Base-by-base conservation (phyloP, 1,140 invertebrate genomes). In the Drosophila nikananu region DNA sequence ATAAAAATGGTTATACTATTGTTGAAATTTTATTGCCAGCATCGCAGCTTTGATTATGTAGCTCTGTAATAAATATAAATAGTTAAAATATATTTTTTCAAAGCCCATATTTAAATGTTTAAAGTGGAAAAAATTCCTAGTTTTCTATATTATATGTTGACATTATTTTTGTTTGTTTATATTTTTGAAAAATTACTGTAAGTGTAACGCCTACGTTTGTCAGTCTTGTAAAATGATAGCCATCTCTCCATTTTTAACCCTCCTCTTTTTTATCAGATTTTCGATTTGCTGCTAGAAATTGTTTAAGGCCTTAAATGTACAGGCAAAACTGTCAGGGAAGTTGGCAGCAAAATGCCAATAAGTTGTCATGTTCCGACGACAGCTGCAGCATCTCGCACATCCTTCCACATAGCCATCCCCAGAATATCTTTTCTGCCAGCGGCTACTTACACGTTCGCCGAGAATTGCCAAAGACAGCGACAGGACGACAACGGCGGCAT, bases 341-440 rank as follows among this genome's bases (percentile, higher is more conserved):
- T 46, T 55, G 73, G 48, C 61, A 77, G 67, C 73, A 59, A 75
- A 73, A 75, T 54, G 78, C 63, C 77, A 81, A 81, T 81, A 81
- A 81, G 78, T 80, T 81, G 79, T 81, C 79, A 81, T 61, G 59
- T 73, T 54, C 15, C 62, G 58, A 65, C 64, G 72, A 81, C 59
- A 64, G 64, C 52, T 73, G 78, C 78, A 81, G 60, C 51, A 75
- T 63, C 55, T 62, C 71, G 17, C 74, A 81, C 66, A 80, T 70
- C 71, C 79, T 75, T 39, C 37, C 52, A 64, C 39, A 41, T 32
- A 21, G 23, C 41, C 35, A 7, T 13, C 15, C 44, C 49, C 8
- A 25, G 49, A 49, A 58, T 58, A 73, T 61, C 30, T 46, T 60
- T 39, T 72, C 27, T 61, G 54, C 70, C 68, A 23, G 19, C 39